Evolutionary conservation across 2,888 invertebrate genomes (phyloP), one percentile per base, ranked within the genome.

Genomic region (Drosophila gaucha): DNA sequence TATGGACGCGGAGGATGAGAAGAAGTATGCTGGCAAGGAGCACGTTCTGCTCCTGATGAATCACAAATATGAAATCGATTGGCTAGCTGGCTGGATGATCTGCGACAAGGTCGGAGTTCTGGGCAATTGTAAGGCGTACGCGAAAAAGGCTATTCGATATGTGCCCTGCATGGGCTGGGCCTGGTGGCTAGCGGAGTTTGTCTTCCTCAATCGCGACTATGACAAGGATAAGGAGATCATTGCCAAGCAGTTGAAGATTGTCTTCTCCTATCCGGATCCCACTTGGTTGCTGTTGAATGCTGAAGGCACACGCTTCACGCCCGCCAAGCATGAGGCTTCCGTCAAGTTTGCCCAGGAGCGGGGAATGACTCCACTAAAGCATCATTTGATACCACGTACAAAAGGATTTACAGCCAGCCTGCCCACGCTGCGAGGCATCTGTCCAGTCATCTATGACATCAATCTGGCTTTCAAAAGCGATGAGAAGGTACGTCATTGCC

Each of bases 91-190:
- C 18, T 98, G 98, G 98, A 95, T 97, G 90, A 94, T 97, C 79
- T 95, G 96, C 88, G 97, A 98, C 93, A 90, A 96, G 80, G 93
- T 96, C 75, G 92, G 93, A 77, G 94, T 97, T 73, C 93, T 98
- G 76, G 98, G 98, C 95, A 97, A 97, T 91, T 97, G 97, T 83
- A 98, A 98, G 93, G 97, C 98, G 0, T 98, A 97, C 91, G 97
- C 97, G 1, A 99, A 99, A 92, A 97, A 97, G 92, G 95, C 95
- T 12, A 95, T 98, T 72, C 95, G 96, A 80, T 98, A 96, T 91
- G 93, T 98, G 73, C 99, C 99, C 24, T 95, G 97, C 9, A 94
- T 98, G 79, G 98, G 98, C 31, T 99, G 98, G 98, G 96, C 96
- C 86, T 99, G 98, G 98, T 97, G 97, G 92, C 97, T 98, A 91